Conservation (phyloP, 2,797 vertebrate genomes). For the Leptatherina wallacei region DNA sequence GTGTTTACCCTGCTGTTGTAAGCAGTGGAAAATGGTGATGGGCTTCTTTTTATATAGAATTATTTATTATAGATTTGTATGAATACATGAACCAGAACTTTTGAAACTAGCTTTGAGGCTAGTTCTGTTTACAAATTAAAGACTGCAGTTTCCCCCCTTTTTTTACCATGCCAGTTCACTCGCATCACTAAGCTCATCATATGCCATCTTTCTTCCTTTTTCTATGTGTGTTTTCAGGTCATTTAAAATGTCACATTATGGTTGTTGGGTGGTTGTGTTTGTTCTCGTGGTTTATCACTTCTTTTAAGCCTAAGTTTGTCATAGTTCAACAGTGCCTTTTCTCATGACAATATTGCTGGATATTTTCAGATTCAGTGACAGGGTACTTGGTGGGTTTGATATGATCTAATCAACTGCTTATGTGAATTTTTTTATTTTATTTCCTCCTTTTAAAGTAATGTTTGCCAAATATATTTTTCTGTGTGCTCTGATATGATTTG, state of each 20-base stretch:
- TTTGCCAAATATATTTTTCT: background rate
- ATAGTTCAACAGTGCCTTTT: constrained; percentile 47
- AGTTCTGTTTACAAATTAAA: constrained; percentile 40
- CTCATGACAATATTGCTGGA: constrained; percentile 27
- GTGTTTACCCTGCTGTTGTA: constrained; percentile 81
- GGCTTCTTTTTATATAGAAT: constrained; percentile 48
- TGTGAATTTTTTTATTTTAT: constrained; percentile 10
- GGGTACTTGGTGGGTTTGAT: constrained; percentile 25
- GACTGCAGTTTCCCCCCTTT: constrained; percentile 22
- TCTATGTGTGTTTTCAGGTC: constrained; percentile 18
- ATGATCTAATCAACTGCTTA: constrained; percentile 4
- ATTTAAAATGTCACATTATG: constrained; percentile 50
- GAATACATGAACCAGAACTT: constrained; percentile 44
- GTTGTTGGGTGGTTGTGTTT: constrained; percentile 59
- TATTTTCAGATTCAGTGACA: constrained; percentile 49
- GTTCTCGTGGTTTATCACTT: background rate
- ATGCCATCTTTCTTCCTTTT: constrained; percentile 4
- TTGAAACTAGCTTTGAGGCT: constrained; percentile 18
- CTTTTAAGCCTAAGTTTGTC: constrained; percentile 40
- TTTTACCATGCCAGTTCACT: constrained; percentile 1
- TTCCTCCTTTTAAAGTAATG: constrained; percentile 8
- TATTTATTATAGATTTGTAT: constrained; percentile 72
- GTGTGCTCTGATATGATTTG: background rate
- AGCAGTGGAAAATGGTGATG: constrained; percentile 77
- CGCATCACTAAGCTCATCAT: constrained; percentile 7